Conservation (phyloP, 2,113 vertebrate species). For the Odobenus rosmarus region DNA sequence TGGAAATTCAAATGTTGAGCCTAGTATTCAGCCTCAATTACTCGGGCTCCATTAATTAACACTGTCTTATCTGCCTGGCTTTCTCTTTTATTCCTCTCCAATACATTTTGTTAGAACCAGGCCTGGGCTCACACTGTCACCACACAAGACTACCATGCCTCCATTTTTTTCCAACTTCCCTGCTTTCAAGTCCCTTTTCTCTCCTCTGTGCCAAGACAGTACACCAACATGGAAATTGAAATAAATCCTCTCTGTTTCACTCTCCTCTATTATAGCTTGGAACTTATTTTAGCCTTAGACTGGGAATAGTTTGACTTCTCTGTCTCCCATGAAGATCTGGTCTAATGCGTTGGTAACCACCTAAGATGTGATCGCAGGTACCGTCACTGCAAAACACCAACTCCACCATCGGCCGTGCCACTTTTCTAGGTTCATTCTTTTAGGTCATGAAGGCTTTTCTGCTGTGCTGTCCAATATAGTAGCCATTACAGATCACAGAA, state of each 20-base stretch:
- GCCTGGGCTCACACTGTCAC: conserved; percentile 14
- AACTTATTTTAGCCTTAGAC: neutral
- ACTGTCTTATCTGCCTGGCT: conserved; percentile 48
- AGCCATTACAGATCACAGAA: neutral
- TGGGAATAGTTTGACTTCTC: neutral
- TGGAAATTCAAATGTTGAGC: conserved; percentile 41
- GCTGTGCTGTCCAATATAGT: neutral
- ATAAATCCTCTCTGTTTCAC: neutral
- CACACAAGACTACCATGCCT: conserved; percentile 24
- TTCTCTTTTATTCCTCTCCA: conserved; percentile 50
- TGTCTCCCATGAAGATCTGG: neutral
- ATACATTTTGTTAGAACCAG: neutral
- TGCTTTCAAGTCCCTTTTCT: conserved; percentile 15
- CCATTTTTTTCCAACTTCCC: neutral
- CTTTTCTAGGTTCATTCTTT: neutral
- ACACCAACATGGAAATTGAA: neutral
- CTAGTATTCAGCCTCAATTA: neutral
- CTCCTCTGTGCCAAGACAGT: conserved; percentile 4
- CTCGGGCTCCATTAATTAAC: conserved; percentile 54
- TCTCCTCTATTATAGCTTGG: neutral
- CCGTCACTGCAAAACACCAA: neutral
- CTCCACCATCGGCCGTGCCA: neutral
- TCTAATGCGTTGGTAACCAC: neutral
- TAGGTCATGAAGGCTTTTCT: neutral
- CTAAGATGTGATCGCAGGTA: neutral